Evolutionary conservation across 1,140 invertebrate genomes (phyloP).

Genomic region (Danaus melanippus): DNA sequence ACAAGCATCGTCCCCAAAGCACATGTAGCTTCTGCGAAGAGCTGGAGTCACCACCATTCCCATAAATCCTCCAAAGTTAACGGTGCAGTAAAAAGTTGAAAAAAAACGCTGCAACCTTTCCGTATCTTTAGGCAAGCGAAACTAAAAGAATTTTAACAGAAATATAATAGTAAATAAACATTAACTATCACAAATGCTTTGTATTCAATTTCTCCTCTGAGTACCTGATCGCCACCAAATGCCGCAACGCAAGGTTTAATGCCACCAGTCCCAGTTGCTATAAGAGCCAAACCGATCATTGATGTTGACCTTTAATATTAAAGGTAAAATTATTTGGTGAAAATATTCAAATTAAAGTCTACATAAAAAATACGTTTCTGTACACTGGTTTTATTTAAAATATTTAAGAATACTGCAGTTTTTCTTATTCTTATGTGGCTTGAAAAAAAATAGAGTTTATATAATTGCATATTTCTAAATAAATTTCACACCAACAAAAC

Average conservation of each 20-base stretch:
- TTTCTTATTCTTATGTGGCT: too few species aligned
- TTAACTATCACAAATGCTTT: constrained; percentile 1
- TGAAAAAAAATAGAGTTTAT: too few species aligned
- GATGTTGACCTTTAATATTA: constrained; percentile 35
- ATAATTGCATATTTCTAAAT: too few species aligned
- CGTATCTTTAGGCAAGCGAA: constrained; percentile 75
- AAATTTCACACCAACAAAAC: too few species aligned
- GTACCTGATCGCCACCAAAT: constrained; percentile 89
- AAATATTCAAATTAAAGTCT: constrained; percentile 10
- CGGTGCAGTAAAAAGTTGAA: constrained; percentile 86
- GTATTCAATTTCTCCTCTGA: neutral
- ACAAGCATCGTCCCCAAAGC: constrained; percentile 82
- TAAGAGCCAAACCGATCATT: constrained; percentile 74
- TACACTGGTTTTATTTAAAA: too few species aligned
- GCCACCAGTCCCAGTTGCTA: constrained; percentile 82
- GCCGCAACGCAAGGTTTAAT: constrained; percentile 93
- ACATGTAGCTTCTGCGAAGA: constrained; percentile 78
- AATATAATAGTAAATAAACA: neutral
- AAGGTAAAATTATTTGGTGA: constrained; percentile 14
- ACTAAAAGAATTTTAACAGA: constrained; percentile 72
- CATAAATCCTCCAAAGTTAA: constrained; percentile 83
- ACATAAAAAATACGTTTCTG: constrained; percentile 1
- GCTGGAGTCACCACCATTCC: constrained; percentile 84
- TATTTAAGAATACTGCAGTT: too few species aligned
- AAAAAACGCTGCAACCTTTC: constrained; percentile 79